Evolutionary conservation across 2,113 vertebrate genomes (phyloP), one percentile per base, ranked within the genome.

Genomic region (Ailuropoda melanoleuca): DNA sequence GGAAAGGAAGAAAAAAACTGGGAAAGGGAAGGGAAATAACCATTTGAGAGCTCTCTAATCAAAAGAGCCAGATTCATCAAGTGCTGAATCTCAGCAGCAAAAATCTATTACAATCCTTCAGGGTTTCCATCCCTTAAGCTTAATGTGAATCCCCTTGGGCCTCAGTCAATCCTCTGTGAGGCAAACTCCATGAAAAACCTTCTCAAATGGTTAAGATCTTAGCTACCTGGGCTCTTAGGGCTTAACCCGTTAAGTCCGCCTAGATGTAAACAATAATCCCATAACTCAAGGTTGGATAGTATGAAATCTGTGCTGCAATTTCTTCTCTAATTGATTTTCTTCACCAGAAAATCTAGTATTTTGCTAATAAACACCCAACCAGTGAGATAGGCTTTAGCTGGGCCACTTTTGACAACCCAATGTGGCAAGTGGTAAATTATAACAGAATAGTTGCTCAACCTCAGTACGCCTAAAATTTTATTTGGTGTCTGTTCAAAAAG

Each of bases 291-390:
- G 55, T 66, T 86, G 24, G 75, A 92, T 12, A 83, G 88, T 80
- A 66, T 95, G 43, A 91, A 90, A 83, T 83, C 0, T 55, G 4
- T 96, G 80, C 62, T 74, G 18, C 50, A 50, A n/a, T 75, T 60
- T 90, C 10, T 93, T 97, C 46, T 94, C 39, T 82, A 72, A 82
- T 29, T 89, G 74, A 72, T 80, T 92, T 96, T 93, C 66, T 96
- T 89, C 56, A 92, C 34, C 29, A 89, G 24, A 85, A 98, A 84
- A 88, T 75, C 14, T 74, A 21, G 70, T 50, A 55, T 34, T 26
- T 10, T 72, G 74, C 62, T 94, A 66, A 60, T 26, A 96, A 91
- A 90, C 31, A 83, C 64, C 34, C 43, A 75, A 53, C 13, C 34
- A 92, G 21, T 23, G 3, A n/a, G 21, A 70, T 1, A 82, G 64